phyloP scores from a whole-genome alignment of 1,140 invertebrate species.

The Phthorimaea operculella region DNA sequence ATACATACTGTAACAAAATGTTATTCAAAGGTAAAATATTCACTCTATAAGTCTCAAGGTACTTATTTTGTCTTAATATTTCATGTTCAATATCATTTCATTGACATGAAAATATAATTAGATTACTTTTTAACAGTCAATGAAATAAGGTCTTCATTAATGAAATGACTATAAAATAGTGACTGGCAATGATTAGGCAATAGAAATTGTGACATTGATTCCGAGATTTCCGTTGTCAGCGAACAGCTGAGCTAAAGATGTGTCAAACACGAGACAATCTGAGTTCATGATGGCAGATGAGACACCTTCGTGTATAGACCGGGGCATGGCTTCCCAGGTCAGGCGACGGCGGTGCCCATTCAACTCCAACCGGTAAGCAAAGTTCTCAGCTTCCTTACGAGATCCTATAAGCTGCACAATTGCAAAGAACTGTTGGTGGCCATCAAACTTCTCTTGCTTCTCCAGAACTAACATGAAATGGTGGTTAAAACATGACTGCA shows the following conservation, averaged over 20 bases:
- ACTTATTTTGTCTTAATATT: slow-evolving; percentile 1
- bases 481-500: slow-evolving; percentile 99
- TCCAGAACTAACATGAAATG: slow-evolving; percentile 99
- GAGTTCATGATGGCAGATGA: slow-evolving; percentile 98
- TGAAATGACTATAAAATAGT: not conserved
- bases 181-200: slow-evolving; percentile 69
- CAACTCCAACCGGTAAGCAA: slow-evolving; percentile 97
- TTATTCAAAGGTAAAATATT: slow-evolving; percentile 9
- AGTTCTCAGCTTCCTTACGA: slow-evolving; percentile 98
- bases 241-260: slow-evolving; percentile 97
- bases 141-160: slow-evolving; percentile 7
- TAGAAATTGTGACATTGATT: slow-evolving; percentile 99
- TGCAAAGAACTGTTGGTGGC: slow-evolving; percentile 99
- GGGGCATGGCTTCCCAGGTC: slow-evolving; percentile 99
- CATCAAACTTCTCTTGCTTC: slow-evolving; percentile 98
- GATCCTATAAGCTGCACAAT: slow-evolving; percentile 99
- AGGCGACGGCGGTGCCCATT: slow-evolving; percentile 93
- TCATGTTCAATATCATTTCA: slow-evolving; percentile 15
- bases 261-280: slow-evolving; percentile 99
- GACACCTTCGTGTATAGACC: slow-evolving; percentile 98
- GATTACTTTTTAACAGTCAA: slow-evolving; percentile 24
- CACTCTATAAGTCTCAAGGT: slow-evolving; percentile 1
- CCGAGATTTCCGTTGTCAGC: slow-evolving; percentile 99
- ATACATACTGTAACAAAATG: slow-evolving; percentile 24
- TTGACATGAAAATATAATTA: slow-evolving; percentile 27